A percentile compares a stretch with the other conserved stretches of the same genome.
Evolutionary conservation across 2,888 invertebrate species (phyloP).

Genomic region (Octodonta nipae): DNA sequence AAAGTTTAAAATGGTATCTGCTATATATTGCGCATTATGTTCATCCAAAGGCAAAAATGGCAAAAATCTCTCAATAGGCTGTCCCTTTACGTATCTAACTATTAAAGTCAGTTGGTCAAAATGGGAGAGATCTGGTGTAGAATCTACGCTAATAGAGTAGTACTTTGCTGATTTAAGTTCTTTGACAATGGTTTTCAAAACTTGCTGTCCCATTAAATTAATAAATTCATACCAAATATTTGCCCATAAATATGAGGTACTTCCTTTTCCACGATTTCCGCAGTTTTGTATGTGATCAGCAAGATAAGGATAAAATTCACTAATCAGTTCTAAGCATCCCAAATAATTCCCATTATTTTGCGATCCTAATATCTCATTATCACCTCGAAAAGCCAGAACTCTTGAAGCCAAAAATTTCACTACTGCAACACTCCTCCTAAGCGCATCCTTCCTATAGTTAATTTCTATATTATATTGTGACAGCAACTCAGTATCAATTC

Average conservation of each 20-base stretch:
- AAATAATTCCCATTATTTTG: slow-evolving; percentile 21
- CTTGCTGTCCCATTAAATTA: slow-evolving; percentile 1
- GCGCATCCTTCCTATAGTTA: slow-evolving; percentile 16
- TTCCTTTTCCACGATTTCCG: slow-evolving; percentile 2
- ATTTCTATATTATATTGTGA: slow-evolving; percentile 2
- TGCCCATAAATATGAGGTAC: slow-evolving; percentile 1
- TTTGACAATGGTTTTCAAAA: background rate
- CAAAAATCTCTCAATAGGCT: no score
- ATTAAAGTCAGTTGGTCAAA: no score
- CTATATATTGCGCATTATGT: no score
- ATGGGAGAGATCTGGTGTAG: no score
- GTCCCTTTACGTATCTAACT: no score
- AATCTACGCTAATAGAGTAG: no score
- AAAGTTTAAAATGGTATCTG: no score
- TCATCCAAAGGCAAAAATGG: no score
- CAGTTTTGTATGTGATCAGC: slow-evolving; percentile 14
- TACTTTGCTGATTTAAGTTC: slow-evolving; percentile 1
- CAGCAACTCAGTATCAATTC: slow-evolving; percentile 2
- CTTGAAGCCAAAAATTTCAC: slow-evolving; percentile 8
- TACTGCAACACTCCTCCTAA: slow-evolving; percentile 15
- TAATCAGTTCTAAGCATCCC: slow-evolving; percentile 18
- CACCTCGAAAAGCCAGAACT: slow-evolving; percentile 12
- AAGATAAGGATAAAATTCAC: slow-evolving; percentile 23
- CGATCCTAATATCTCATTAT: slow-evolving; percentile 17
- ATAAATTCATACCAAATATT: slow-evolving; percentile 2